Evolutionary conservation across 2,888 invertebrate genomes (phyloP).

Genomic region (Sphecodes monilicornis): DNA sequence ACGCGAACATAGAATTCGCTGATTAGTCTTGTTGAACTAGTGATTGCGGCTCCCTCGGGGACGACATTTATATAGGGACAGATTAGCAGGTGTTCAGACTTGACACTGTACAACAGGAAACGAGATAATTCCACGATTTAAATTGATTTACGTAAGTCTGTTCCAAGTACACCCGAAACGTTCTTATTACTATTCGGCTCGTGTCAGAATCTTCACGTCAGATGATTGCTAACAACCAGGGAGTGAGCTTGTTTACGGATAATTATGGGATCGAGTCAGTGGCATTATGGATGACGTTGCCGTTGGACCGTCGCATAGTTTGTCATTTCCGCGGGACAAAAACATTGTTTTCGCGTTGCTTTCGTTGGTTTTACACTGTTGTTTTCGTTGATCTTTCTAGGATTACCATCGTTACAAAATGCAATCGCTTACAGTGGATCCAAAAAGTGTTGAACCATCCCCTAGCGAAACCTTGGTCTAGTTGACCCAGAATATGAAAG

Average conservation of each 20-base stretch:
- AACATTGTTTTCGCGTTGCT: no score
- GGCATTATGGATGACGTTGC: background rate
- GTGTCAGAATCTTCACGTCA: conserved; percentile 37
- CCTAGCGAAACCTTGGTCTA: no score
- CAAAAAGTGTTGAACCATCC: no score
- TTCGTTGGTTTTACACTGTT: background rate
- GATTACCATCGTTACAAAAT: background rate
- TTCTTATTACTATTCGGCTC: conserved; percentile 10
- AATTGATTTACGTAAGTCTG: conserved; percentile 40
- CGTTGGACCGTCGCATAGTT: no score
- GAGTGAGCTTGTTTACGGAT: background rate
- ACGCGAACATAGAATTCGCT: background rate
- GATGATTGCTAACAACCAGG: conserved; percentile 20
- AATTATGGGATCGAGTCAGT: conserved; percentile 13
- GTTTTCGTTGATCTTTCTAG: background rate
- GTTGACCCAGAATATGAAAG: no score
- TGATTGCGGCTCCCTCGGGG: background rate
- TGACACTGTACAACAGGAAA: conserved; percentile 50
- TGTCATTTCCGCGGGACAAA: conserved; percentile 3
- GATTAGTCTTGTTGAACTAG: conserved; percentile 7
- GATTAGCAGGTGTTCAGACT: conserved; percentile 26
- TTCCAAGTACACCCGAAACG: conserved; percentile 30
- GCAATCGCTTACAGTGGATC: background rate
- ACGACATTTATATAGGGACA: conserved; percentile 48
- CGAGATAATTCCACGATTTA: conserved; percentile 51